Evolutionary conservation across 2,113 vertebrate genomes (phyloP).

Genomic region (Plecotus auritus): DNA sequence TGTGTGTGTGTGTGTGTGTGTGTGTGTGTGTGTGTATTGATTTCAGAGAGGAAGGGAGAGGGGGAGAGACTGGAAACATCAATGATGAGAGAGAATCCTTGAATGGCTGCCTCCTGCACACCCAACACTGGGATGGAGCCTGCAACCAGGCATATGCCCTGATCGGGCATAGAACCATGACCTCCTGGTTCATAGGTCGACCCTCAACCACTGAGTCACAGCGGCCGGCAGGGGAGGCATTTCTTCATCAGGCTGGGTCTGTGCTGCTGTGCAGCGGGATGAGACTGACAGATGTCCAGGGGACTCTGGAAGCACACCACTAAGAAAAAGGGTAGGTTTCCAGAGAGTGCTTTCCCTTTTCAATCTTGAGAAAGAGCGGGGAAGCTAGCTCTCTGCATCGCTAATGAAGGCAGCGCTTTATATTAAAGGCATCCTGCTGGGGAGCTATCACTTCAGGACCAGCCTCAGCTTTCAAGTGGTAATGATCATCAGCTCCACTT

Average conservation of each 20-base stretch:
- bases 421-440: constrained; percentile 6
- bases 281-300: neutral
- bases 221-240: neutral
- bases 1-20: too few species aligned
- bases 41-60: too few species aligned
- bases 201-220: too few species aligned
- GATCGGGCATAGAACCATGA: too few species aligned
- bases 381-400: neutral
- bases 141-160: too few species aligned
- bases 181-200: too few species aligned
- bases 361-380: neutral
- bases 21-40: too few species aligned
- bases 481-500: constrained; percentile 4
- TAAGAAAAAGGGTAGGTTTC: constrained; percentile 20
- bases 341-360: constrained; percentile 3
- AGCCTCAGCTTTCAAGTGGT: constrained; percentile 49
- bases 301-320: neutral
- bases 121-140: too few species aligned
- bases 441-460: constrained; percentile 17
- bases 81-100: too few species aligned
- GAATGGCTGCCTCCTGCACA: too few species aligned
- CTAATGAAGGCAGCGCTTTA: constrained; percentile 54
- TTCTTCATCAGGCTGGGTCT: neutral
- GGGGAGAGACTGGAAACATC: too few species aligned
- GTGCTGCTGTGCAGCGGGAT: neutral